Evolutionary conservation across 2,113 vertebrate species (phyloP).

Genomic region (Scomber colias): DNA sequence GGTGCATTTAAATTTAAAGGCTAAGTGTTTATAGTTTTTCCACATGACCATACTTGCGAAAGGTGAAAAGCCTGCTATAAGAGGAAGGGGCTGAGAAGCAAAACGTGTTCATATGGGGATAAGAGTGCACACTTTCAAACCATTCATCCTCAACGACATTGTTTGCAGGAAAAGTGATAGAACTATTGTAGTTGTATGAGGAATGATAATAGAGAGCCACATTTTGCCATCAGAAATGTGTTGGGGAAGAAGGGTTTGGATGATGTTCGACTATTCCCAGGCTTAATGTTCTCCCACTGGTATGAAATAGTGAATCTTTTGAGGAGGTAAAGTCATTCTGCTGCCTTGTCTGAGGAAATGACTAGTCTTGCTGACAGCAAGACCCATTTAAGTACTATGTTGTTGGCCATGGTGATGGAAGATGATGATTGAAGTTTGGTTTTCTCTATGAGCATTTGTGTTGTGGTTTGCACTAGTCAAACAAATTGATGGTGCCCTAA

Average conservation of each 20-base stretch:
- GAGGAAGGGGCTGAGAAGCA: background rate
- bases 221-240: too few relatives aligned
- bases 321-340: background rate
- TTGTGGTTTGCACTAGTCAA: background rate
- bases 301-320: background rate
- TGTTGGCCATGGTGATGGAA: background rate
- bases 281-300: too few relatives aligned
- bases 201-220: background rate
- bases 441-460: background rate
- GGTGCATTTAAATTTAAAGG: too few relatives aligned
- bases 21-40: too few relatives aligned
- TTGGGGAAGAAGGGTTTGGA: background rate
- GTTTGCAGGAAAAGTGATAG: background rate
- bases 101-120: background rate
- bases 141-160: background rate
- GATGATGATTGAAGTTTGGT: background rate
- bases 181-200: background rate
- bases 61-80: background rate
- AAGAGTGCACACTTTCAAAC: background rate
- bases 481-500: background rate
- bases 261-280: background rate
- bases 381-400: background rate
- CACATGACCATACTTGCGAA: too few relatives aligned
- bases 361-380: background rate
- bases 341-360: slow-evolving; percentile 2